A percentile compares a stretch with the other conserved stretches of the same genome.
These are phyloP conservation scores for Myodes glareolus DNA, from an alignment of 2,113 vertebrate species.

Conservation along the genomic window DNA sequence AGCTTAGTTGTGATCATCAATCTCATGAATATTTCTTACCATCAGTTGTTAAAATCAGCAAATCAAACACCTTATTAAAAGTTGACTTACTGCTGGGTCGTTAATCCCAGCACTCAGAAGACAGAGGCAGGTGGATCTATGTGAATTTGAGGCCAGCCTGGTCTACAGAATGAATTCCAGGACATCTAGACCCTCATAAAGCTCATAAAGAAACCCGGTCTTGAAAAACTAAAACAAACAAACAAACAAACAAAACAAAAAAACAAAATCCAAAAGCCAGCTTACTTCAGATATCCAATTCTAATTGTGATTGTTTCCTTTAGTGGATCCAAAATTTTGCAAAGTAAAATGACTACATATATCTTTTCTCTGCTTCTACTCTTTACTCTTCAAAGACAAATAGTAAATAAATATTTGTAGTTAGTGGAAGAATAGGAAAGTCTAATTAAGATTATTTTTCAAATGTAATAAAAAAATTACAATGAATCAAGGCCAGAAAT, in stretches of 20 bases:
- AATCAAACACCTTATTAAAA: slow-evolving; percentile 53
- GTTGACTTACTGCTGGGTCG: not conserved
- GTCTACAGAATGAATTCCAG: not conserved
- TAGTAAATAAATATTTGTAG: not conserved
- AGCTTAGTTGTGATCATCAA: slow-evolving; percentile 24
- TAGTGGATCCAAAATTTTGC: slow-evolving; percentile 15
- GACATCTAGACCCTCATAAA: not conserved
- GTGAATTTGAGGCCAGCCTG: not conserved
- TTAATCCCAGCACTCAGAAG: not conserved
- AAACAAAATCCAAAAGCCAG: not conserved
- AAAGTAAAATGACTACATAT: not conserved
- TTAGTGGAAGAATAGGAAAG: not conserved
- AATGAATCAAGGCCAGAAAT: not conserved
- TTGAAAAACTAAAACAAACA: not conserved
- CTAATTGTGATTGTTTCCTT: slow-evolving; percentile 16
- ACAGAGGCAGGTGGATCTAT: not conserved
- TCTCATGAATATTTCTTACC: slow-evolving; percentile 23
- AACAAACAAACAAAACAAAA: not conserved
- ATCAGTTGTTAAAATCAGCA: slow-evolving; percentile 61
- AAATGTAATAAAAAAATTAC: slow-evolving; percentile 10
- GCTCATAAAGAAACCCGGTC: not conserved
- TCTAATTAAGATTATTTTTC: slow-evolving; percentile 28
- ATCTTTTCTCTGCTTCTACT: slow-evolving; percentile 21
- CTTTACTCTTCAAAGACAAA: slow-evolving; percentile 23
- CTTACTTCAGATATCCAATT: slow-evolving; percentile 13